A percentile compares a stretch with the other conserved stretches of the same genome.
Evolutionary conservation across 1,140 invertebrate species (phyloP).

Genomic region (Piezodorus guildinii): DNA sequence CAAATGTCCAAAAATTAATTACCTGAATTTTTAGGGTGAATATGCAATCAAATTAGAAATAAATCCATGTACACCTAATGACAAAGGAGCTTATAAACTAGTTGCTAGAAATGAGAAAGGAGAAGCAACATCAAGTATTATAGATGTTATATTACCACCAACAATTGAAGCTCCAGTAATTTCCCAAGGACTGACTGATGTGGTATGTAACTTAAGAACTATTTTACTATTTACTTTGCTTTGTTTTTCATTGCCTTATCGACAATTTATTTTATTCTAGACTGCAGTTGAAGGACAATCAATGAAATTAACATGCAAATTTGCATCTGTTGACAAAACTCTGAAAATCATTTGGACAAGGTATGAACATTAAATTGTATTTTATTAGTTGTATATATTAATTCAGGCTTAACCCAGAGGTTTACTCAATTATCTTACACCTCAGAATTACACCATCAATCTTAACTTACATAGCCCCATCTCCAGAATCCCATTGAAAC

Average conservation of each 20-base stretch:
- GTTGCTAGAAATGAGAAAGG: slow-evolving; percentile 88
- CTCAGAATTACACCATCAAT: no score
- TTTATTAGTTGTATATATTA: no score
- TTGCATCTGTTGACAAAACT: slow-evolving; percentile 60
- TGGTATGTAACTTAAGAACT: slow-evolving; percentile 42
- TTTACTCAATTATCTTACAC: no score
- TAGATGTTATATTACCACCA: slow-evolving; percentile 72
- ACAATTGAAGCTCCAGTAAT: slow-evolving; percentile 53
- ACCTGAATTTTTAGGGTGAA: slow-evolving; percentile 51
- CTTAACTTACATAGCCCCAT: no score
- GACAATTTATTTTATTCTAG: slow-evolving; percentile 38
- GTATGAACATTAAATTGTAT: slow-evolving; percentile 33
- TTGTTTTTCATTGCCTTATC: no score
- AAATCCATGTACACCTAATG: slow-evolving; percentile 56
- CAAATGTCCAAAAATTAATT: no score
- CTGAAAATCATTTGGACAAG: slow-evolving; percentile 78
- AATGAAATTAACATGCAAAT: slow-evolving; percentile 59
- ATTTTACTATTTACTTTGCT: slow-evolving; percentile 8
- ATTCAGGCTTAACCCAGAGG: no score
- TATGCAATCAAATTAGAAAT: slow-evolving; percentile 81
- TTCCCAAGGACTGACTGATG: slow-evolving; percentile 55
- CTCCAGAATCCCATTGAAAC: no score
- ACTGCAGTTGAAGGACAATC: slow-evolving; percentile 62
- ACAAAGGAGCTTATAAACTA: slow-evolving; percentile 82
- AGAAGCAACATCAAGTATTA: slow-evolving; percentile 77